Conservation (phyloP, 2,113 vertebrate species). For the human (Homo sapiens) region DNA sequence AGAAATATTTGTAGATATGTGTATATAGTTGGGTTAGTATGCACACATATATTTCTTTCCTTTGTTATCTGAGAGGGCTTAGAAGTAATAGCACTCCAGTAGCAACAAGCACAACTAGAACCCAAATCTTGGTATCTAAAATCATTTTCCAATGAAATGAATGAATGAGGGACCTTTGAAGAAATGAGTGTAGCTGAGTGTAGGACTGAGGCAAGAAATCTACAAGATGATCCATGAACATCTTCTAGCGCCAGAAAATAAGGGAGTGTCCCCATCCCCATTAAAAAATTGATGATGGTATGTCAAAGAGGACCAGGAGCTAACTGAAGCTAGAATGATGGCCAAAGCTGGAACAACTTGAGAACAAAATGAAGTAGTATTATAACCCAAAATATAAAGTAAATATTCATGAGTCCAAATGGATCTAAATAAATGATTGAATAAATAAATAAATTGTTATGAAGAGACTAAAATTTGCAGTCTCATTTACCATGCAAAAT, state of each 20-base stretch:
- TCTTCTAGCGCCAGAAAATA: background rate
- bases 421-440: background rate
- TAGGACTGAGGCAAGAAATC: background rate
- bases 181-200: background rate
- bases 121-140: background rate
- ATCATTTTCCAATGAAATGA: background rate
- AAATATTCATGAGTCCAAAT: background rate
- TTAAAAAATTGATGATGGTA: background rate
- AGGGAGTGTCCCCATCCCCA: background rate
- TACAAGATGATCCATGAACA: background rate
- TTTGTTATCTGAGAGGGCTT: background rate
- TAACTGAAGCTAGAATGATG: background rate
- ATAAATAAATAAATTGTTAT: background rate
- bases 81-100: background rate
- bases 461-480: background rate
- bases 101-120: background rate
- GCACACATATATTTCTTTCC: background rate
- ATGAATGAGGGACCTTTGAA: background rate
- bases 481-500: too few relatives aligned
- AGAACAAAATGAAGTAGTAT: slow-evolving; percentile 8
- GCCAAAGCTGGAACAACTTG: background rate
- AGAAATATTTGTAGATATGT: background rate
- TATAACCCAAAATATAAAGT: background rate
- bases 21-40: background rate
- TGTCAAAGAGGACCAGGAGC: background rate